These are phyloP conservation scores for Peromyscus melanophrys DNA, from an alignment of 2,797 vertebrate species.

Conservation along the genomic window DNA sequence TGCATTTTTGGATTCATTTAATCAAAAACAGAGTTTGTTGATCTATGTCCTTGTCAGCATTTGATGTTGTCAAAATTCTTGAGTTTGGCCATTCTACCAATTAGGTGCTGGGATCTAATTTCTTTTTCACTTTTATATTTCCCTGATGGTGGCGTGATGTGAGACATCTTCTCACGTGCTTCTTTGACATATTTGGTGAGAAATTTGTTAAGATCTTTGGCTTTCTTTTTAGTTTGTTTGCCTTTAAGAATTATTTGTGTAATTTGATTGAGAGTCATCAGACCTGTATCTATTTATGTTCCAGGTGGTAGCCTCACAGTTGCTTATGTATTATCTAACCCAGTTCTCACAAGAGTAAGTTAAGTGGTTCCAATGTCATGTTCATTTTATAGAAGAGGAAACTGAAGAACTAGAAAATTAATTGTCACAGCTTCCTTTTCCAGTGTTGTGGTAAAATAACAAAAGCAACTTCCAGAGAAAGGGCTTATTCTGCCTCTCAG, in stretches of 20 bases:
- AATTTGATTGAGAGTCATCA: neutral
- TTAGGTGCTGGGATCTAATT: neutral
- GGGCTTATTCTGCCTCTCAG: neutral
- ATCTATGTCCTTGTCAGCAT: neutral
- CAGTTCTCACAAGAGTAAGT: constrained; percentile 2
- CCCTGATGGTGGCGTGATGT: neutral
- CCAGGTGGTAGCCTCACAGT: neutral
- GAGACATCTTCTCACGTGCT: neutral
- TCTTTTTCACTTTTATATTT: neutral
- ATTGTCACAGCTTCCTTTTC: neutral
- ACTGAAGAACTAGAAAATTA: constrained; percentile 17
- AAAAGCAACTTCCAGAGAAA: neutral
- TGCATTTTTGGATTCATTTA: neutral
- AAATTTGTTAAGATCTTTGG: neutral
- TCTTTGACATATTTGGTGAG: neutral
- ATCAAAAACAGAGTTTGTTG: neutral
- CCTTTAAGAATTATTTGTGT: neutral
- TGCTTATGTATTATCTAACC: neutral
- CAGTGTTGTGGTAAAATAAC: neutral
- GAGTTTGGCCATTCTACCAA: neutral
- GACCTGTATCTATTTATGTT: neutral
- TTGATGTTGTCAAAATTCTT: neutral
- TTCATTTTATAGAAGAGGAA: neutral
- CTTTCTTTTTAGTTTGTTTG: neutral
- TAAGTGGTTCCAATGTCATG: neutral